These are phyloP conservation scores for Cheilosia scutellata DNA, from an alignment of 2,888 invertebrate genomes.

Conservation along the genomic window DNA sequence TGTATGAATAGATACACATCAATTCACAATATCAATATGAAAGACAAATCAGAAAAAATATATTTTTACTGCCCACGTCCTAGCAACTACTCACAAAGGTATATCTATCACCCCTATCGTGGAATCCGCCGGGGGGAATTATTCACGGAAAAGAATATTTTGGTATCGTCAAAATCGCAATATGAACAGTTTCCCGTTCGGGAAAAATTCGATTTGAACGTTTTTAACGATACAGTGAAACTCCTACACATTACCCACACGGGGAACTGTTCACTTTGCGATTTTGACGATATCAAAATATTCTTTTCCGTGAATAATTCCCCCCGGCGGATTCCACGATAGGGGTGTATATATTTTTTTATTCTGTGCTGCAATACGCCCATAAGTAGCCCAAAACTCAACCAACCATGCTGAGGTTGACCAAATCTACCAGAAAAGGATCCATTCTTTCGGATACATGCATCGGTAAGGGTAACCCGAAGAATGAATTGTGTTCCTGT, in stretches of 20 bases:
- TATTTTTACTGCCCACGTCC: constrained; percentile 48
- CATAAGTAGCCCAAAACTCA: constrained; percentile 70
- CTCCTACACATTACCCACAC: too few relatives aligned
- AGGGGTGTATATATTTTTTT: constrained; percentile 3
- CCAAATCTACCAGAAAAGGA: constrained; percentile 70
- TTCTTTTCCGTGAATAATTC: too few relatives aligned
- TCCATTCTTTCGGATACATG: constrained; percentile 57
- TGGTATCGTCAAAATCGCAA: too few relatives aligned
- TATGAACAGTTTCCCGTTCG: too few relatives aligned
- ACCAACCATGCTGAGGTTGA: constrained; percentile 77
- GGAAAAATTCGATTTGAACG: too few relatives aligned
- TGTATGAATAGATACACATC: constrained; percentile 19
- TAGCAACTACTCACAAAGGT: constrained; percentile 9
- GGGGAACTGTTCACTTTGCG: too few relatives aligned
- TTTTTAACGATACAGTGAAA: too few relatives aligned
- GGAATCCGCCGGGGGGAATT: too few relatives aligned
- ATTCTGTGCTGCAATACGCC: constrained; percentile 67
- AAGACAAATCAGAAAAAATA: constrained; percentile 16
- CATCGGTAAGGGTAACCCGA: constrained; percentile 36
- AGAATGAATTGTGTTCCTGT: constrained; percentile 17
- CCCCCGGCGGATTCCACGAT: too few relatives aligned
- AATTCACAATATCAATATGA: constrained; percentile 25
- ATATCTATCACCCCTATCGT: too few relatives aligned
- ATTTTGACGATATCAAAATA: too few relatives aligned
- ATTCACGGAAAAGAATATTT: too few relatives aligned